These are phyloP conservation scores for Gouania willdenowi DNA, from an alignment of 2,797 vertebrate genomes.

Conservation along the genomic window DNA sequence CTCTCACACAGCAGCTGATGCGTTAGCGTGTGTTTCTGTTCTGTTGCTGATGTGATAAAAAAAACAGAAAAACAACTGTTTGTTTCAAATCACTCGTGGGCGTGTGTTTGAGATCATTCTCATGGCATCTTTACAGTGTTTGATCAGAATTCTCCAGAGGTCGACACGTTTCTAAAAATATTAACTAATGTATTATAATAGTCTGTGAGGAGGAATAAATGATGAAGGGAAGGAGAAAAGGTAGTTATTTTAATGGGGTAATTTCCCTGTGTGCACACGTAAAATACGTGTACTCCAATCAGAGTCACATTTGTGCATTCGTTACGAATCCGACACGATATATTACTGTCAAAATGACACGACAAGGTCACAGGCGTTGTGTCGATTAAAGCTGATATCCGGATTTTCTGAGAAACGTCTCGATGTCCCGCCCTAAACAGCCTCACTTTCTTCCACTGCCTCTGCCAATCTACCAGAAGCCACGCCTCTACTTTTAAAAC, in stretches of 20 bases:
- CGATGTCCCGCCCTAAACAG: too few relatives aligned
- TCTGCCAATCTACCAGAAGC: too few relatives aligned
- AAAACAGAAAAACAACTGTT: too few relatives aligned
- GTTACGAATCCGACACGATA: too few relatives aligned
- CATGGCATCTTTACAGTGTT: constrained; percentile 37
- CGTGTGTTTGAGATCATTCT: constrained; percentile 8
- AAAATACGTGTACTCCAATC: constrained; percentile 16
- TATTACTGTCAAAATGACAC: too few relatives aligned
- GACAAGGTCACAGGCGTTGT: constrained; percentile 30
- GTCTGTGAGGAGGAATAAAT: constrained; percentile 24
- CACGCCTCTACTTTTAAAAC: too few relatives aligned
- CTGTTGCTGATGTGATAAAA: constrained; percentile 18
- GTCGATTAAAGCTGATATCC: too few relatives aligned
- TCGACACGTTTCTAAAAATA: constrained; percentile 64
- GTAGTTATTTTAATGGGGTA: constrained; percentile 13
- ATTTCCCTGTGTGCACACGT: constrained; percentile 20
- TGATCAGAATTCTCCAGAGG: constrained; percentile 64
- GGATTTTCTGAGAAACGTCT: too few relatives aligned
- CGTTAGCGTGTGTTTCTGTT: neutral
- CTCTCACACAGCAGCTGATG: constrained; percentile 12
- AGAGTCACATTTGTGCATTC: too few relatives aligned
- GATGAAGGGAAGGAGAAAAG: neutral
- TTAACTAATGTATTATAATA: constrained; percentile 49
- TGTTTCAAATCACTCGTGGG: constrained; percentile 8
- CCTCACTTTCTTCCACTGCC: too few relatives aligned